Evolutionary conservation across 2,888 invertebrate genomes (phyloP).

Genomic region (Saturnia pavonia): DNA sequence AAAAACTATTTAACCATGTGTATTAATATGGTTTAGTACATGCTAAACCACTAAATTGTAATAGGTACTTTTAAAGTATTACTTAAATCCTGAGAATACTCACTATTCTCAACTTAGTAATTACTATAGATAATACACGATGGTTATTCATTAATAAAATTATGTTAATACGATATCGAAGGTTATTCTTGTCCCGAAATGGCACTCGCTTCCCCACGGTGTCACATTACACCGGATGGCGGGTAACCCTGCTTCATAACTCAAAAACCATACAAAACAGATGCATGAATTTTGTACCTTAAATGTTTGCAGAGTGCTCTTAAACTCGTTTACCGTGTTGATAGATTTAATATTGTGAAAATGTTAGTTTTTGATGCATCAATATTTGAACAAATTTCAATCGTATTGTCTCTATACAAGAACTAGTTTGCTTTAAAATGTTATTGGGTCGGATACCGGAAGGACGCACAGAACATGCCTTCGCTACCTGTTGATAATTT

Average conservation of each 20-base stretch:
- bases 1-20: not conserved
- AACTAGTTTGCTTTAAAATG: constrained; percentile 33
- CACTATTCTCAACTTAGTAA: not conserved
- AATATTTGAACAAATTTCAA: constrained; percentile 27
- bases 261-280: constrained; percentile 41
- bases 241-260: constrained; percentile 61
- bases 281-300: constrained; percentile 34
- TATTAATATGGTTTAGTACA: not conserved
- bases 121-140: constrained; percentile 13
- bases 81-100: not conserved
- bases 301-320: constrained; percentile 27
- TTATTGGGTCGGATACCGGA: constrained; percentile 63
- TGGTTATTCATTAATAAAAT: constrained; percentile 24
- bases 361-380: constrained; percentile 30
- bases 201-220: constrained; percentile 71
- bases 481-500: constrained; percentile 79
- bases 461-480: constrained; percentile 70
- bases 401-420: constrained; percentile 35
- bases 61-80: not conserved
- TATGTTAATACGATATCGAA: constrained; percentile 40
- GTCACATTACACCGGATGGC: constrained; percentile 75
- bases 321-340: constrained; percentile 34
- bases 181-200: constrained; percentile 53
- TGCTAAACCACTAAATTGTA: not conserved
- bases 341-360: constrained; percentile 35